A percentile compares a stretch with the other conserved stretches of the same genome.
phyloP scores from a whole-genome alignment of 1,140 invertebrate genomes.

The Helicoverpa armigera region DNA sequence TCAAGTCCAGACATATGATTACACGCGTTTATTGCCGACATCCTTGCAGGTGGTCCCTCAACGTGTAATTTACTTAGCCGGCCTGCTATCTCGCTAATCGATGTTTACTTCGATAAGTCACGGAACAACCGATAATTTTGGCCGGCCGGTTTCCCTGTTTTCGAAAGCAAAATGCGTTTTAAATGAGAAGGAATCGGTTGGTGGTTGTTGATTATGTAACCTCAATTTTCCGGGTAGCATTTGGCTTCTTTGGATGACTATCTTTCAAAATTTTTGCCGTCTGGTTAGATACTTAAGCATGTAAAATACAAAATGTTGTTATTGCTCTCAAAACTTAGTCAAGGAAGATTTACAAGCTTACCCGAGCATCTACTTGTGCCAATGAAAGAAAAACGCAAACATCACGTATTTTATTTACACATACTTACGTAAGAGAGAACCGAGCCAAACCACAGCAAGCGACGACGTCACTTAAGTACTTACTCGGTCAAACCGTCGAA shows the following conservation, averaged over 20 bases:
- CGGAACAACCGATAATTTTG: constrained; percentile 52
- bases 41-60: constrained; percentile 54
- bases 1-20: constrained; percentile 43
- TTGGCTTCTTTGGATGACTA: background rate
- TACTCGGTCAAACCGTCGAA: constrained; percentile 6
- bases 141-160: constrained; percentile 29
- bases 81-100: constrained; percentile 52
- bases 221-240: background rate
- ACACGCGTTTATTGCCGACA: constrained; percentile 44
- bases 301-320: background rate
- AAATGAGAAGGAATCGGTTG: constrained; percentile 18
- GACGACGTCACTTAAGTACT: constrained; percentile 38
- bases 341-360: background rate
- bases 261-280: too few relatives aligned
- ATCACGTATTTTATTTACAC: constrained; percentile 9
- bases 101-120: constrained; percentile 58
- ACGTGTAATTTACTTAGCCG: constrained; percentile 46
- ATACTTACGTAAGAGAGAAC: constrained; percentile 16
- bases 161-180: constrained; percentile 26
- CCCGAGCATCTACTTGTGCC: background rate
- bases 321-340: background rate
- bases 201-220: background rate
- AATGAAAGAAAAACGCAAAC: constrained; percentile 23
- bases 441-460: constrained; percentile 23
- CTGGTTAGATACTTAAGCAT: too few relatives aligned